phyloP scores from a whole-genome alignment of 2,888 invertebrate genomes.

The Cryptus viduatorius region DNA sequence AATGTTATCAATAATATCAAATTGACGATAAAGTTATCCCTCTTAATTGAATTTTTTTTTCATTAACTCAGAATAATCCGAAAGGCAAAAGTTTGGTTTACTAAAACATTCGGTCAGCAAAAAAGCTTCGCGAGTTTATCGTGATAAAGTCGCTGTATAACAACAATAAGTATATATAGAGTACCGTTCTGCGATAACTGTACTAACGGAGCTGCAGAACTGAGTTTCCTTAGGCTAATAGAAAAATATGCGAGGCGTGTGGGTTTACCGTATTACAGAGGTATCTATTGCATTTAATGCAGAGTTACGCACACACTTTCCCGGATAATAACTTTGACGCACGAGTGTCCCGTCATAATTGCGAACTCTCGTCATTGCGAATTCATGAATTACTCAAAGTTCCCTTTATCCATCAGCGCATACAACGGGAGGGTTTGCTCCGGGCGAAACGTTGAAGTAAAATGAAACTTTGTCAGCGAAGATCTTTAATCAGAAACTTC shows the following conservation, averaged over 20 bases:
- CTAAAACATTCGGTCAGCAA: too few species aligned
- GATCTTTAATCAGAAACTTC: conserved; percentile 26
- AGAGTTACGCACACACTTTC: neutral
- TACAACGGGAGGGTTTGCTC: neutral
- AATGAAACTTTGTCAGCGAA: conserved; percentile 19
- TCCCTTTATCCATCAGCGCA: neutral
- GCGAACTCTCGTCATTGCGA: conserved; percentile 6
- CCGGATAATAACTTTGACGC: neutral
- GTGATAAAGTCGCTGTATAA: too few species aligned
- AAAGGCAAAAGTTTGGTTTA: too few species aligned
- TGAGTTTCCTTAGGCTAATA: neutral
- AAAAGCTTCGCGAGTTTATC: too few species aligned
- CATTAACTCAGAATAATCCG: too few species aligned
- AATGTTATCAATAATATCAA: too few species aligned
- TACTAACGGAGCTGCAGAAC: neutral
- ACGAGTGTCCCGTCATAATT: neutral
- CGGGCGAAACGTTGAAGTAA: neutral
- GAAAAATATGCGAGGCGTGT: neutral
- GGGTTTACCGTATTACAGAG: neutral
- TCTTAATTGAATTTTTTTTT: too few species aligned
- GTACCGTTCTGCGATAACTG: neutral
- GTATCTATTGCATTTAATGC: neutral
- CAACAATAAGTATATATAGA: neutral
- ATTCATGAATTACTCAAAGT: conserved; percentile 25
- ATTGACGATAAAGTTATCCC: too few species aligned